Base-by-base conservation (phyloP, 2,888 invertebrate genomes). In the Lasioglossum malachurum region DNA sequence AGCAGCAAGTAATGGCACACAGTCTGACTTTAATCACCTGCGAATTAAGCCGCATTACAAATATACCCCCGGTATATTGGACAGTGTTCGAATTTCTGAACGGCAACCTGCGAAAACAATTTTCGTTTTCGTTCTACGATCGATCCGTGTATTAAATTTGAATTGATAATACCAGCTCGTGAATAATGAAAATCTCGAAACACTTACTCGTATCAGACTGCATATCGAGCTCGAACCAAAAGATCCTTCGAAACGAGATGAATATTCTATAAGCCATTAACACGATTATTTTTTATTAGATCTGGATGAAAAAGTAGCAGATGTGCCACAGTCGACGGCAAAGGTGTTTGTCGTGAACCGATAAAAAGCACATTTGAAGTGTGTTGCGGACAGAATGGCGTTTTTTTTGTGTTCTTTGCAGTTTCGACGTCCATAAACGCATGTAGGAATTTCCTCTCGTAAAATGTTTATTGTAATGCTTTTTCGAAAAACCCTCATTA, bases 1-100 rank as follows among this genome's bases (percentile, higher is more conserved):
- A 80, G 76, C 38, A 46, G 46, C 74, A 80, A 80, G 80, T 83
- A 86, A 76, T 75, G 78, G 83, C 82, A 73, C 79, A 71, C 76
- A 75, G 75, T 44, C 67, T 49, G 80, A 86, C 87, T 83, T 87
- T 87, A 86, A 87, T 80, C 83, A 75, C 73, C 86, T 83, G 87
- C 73, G 80, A 87, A 87, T 87, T 87, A 83, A 86, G 83, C 86
- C 78, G 75, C 83, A 80, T 87, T 86, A 87, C 86, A 86, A 73
- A 83, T 76, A 83, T 46, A 80, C 75, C 31, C 31, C 16, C 69
- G 38, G 69, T n/a, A 46, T 67, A 35, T 31, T 12, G 53, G 41
- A 46, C 14, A 38, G 60, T 27, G 23, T 69, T 31, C 23, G 41
- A 75, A 74, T 74, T 75, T 73, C 78, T 82, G 38, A n/a, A 19